Conservation (phyloP, 2,888 invertebrate species). For the Conus canariensis region DNA sequence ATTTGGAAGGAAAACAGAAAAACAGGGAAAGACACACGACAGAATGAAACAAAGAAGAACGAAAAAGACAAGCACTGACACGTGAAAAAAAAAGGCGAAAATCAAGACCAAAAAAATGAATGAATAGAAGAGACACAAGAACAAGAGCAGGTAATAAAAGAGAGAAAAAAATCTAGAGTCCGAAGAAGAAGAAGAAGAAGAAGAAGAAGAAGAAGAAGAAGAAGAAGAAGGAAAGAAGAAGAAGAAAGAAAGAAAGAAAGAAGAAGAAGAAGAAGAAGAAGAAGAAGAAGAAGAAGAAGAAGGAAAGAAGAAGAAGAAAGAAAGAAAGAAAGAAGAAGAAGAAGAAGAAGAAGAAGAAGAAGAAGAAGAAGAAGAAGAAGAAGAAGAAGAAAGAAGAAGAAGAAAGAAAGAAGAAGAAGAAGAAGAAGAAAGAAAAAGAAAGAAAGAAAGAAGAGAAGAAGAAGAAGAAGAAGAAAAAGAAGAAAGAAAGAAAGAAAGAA, state of each 20-base stretch:
- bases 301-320: neutral
- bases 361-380: neutral
- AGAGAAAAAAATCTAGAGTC: neutral
- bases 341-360: neutral
- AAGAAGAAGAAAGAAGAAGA: neutral
- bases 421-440: neutral
- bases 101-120: neutral
- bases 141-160: neutral
- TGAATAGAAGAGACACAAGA: neutral
- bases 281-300: neutral
- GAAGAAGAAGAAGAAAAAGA: neutral
- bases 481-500: neutral
- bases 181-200: neutral
- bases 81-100: neutral
- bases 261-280: neutral
- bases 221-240: neutral
- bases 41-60: neutral
- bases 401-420: neutral
- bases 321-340: neutral
- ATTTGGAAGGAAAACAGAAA: neutral
- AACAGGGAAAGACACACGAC: neutral
- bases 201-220: neutral
- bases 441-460: neutral
- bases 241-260: neutral
- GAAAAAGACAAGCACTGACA: neutral